These are phyloP conservation scores for Margarornis squamiger DNA, from an alignment of 2,797 vertebrate genomes.

Conservation along the genomic window DNA sequence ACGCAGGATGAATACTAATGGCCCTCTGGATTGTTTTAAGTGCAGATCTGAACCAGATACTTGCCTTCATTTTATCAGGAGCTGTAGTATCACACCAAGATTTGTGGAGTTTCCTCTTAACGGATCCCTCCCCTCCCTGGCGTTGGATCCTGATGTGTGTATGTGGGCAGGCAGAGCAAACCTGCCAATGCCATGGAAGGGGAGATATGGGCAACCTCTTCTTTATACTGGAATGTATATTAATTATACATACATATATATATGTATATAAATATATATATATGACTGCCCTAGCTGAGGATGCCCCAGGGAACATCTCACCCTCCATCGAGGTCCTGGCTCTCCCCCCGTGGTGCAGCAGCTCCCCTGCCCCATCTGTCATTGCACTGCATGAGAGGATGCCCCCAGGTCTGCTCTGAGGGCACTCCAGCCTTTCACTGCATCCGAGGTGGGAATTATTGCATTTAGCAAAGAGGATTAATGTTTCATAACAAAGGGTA, in stretches of 20 bases:
- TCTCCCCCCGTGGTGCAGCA: rapidly evolving
- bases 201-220: background rate
- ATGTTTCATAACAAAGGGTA: constrained; percentile 79
- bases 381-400: background rate
- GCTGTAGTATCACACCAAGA: constrained; percentile 69
- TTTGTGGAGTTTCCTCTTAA: constrained; percentile 63
- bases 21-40: constrained; percentile 76
- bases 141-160: background rate
- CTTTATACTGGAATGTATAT: background rate
- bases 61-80: constrained; percentile 78
- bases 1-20: constrained; percentile 73
- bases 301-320: background rate
- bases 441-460: constrained; percentile 72
- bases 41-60: constrained; percentile 76
- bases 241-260: no score
- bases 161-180: background rate
- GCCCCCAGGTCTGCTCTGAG: constrained; percentile 18
- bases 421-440: constrained; percentile 23
- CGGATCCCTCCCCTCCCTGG: constrained; percentile 30
- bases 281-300: background rate
- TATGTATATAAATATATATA: no score
- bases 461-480: constrained; percentile 78
- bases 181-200: background rate
- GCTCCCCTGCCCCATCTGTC: background rate
- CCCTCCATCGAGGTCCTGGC: rapidly evolving